Evolutionary conservation across 2,888 invertebrate species (phyloP), one percentile per base, ranked within the genome.

Genomic region (Dioctria linearis): DNA sequence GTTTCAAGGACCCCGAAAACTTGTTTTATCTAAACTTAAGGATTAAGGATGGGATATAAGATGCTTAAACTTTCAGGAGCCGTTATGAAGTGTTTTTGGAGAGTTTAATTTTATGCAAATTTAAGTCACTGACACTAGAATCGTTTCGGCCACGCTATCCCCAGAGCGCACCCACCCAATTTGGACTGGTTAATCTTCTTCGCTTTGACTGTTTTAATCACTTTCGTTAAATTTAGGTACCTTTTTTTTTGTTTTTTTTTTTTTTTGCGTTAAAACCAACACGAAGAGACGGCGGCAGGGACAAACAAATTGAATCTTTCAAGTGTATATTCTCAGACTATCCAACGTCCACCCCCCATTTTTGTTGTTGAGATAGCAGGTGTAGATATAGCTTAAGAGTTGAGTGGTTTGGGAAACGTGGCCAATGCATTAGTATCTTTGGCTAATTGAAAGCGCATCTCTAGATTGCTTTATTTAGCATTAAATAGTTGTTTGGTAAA

Each of bases 71-170:
- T 69, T 69, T 54, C 51, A 37, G 69, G 51, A 69, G 49, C 69
- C 69, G 69, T 69, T 69, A 69, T 69, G 69, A 69, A 69, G 69
- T 69, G 69, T 69, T 49, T 69, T 69, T 39, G 51, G 25, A 25
- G 25, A 25, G 69, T 69, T 69, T 69, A 69, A 69, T 69, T 69
- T 69, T 69, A 69, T 69, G 69, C 69, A 69, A 69, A 69, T 69
- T 69, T 69, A 69, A 69, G 69, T 69, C 69, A 69, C 46, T 69
- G 69, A 69, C 69, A 69, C 69, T 69, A 11, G 69, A 69, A 51
- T 54, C 54, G 54, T n/a, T n/a, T 4, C 11, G 51, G 49, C 69
- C 40, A 25, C 13, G 42, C 43, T 13, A 25, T 13, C n/a, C 43
- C 43, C 4, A 25, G 9, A 49, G 13, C 25, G 37, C 67, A 46